phyloP scores from a whole-genome alignment of 1,140 invertebrate genomes.

The Condylostylus longicornis region DNA sequence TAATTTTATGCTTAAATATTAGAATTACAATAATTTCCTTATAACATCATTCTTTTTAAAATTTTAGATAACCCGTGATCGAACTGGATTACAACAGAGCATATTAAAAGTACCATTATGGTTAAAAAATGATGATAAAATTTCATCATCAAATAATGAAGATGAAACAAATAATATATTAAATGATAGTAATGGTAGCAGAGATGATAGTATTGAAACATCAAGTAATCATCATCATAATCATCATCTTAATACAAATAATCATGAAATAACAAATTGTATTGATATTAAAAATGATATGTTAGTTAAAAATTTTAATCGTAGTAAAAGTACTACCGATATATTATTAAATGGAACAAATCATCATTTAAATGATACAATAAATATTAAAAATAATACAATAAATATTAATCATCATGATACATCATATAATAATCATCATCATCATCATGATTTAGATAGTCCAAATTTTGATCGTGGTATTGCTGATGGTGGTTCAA shows the following conservation, averaged over 20 bases:
- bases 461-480: conserved; percentile 45
- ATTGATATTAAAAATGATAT: conserved; percentile 15
- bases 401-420: no score
- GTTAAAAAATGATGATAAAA: conserved; percentile 47
- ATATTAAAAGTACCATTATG: conserved; percentile 72
- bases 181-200: no score
- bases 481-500: conserved; percentile 67
- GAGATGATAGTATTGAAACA: not conserved
- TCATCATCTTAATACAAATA: not conserved
- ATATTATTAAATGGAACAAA: no score
- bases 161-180: no score
- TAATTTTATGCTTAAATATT: not conserved
- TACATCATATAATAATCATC: no score
- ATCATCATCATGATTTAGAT: conserved; percentile 9
- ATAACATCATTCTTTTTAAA: not conserved
- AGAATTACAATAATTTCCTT: not conserved
- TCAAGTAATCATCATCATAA: not conserved
- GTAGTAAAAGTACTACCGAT: conserved; percentile 30
- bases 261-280: conserved; percentile 4
- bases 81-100: conserved; percentile 75
- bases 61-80: conserved; percentile 62
- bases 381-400: no score
- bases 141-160: conserved; percentile 29
- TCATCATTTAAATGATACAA: no score
- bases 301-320: conserved; percentile 6